Evolutionary conservation across 2,113 vertebrate genomes (phyloP).

Genomic region (Tupaia chinensis): DNA sequence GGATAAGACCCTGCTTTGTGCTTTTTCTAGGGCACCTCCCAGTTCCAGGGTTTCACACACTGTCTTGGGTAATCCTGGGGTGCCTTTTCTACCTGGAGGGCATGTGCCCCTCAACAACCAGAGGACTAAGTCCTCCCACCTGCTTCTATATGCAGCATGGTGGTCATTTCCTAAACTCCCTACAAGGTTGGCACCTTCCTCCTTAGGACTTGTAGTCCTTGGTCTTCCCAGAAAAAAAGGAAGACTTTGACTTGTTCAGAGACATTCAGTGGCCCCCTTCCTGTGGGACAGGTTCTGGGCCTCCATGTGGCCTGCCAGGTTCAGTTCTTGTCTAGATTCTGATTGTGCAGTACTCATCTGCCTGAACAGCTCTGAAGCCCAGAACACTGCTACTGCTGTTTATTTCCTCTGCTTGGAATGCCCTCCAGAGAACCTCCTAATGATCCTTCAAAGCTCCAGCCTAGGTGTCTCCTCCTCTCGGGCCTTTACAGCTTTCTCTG

Average conservation of each 20-base stretch:
- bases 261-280: not conserved
- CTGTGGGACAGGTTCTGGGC: not conserved
- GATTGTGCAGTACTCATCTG: not conserved
- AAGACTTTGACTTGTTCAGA: not conserved
- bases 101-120: not conserved
- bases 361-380: not conserved
- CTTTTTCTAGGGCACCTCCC: not conserved
- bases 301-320: not conserved
- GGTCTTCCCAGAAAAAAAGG: not conserved
- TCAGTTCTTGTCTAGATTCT: not conserved
- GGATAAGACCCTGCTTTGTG: not conserved
- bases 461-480: not conserved
- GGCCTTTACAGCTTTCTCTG: not conserved
- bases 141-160: not conserved
- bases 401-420: not conserved
- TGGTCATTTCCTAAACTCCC: not conserved
- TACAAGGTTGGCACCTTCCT: not conserved
- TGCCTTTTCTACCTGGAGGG: not conserved
- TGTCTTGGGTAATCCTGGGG: not conserved
- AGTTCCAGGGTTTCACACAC: not conserved
- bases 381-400: not conserved
- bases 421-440: not conserved
- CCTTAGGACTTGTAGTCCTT: not conserved
- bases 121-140: not conserved
- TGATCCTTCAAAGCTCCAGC: not conserved